Conservation (phyloP, 2,888 invertebrate species). For the Cephalotes varians region DNA sequence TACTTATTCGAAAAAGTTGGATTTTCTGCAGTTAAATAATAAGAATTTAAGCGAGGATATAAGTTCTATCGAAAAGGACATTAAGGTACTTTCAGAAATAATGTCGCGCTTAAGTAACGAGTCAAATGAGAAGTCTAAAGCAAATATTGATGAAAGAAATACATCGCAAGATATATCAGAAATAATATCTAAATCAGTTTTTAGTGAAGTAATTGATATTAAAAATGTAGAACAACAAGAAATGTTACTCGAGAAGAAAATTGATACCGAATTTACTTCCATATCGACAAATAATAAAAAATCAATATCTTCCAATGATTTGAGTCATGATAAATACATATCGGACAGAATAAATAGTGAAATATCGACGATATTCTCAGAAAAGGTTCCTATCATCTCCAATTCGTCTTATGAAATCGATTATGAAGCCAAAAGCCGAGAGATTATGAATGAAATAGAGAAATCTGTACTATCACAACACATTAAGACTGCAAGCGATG, state of each 20-base stretch:
- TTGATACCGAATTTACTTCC: background rate
- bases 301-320: conserved; percentile 43
- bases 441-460: conserved; percentile 81
- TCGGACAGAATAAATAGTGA: conserved; percentile 63
- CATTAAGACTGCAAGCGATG: conserved; percentile 67
- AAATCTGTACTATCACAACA: conserved; percentile 81
- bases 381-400: conserved; percentile 47
- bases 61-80: conserved; percentile 81
- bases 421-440: conserved; percentile 80
- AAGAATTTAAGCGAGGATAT: conserved; percentile 83
- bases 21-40: conserved; percentile 80
- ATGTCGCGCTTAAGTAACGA: conserved; percentile 82
- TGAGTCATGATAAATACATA: conserved; percentile 52
- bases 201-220: conserved; percentile 32
- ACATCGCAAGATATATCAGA: conserved; percentile 80
- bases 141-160: conserved; percentile 65
- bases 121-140: conserved; percentile 76
- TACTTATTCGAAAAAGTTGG: conserved; percentile 76
- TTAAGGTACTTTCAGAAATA: conserved; percentile 82
- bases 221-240: conserved; percentile 7
- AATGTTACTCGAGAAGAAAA: background rate
- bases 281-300: conserved; percentile 26
- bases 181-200: conserved; percentile 65
- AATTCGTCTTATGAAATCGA: conserved; percentile 76
- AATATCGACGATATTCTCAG: conserved; percentile 65